Base-by-base conservation (phyloP, 2,888 invertebrate species). In the Ochropleura leucogaster region DNA sequence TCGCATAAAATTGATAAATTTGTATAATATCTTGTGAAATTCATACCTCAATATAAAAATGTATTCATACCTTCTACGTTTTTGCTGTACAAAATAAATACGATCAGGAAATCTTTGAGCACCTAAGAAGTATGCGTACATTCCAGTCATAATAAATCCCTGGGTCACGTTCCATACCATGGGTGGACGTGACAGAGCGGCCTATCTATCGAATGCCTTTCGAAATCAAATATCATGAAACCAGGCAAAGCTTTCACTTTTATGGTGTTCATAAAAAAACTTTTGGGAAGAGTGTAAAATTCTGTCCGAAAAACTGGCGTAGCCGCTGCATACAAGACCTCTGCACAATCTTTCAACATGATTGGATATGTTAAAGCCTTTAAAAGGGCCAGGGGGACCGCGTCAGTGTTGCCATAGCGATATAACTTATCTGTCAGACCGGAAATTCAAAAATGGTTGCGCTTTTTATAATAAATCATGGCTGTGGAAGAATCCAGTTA, bases 311-410 rank as follows among this genome's bases (percentile, higher is more conserved):
- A 66, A 79, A 77, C 78, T 70, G 40, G n/a, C 16, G 9, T 46
- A 18, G 42, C 62, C 49, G 20, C 14, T 72, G 65, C 64, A 51
- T 63, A 68, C 47, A 53, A n/a, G 57, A 75, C 77, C 79, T 79
- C 76, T 76, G 70, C 75, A 82, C 74, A 86, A 84, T 84, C 65
- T 86, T 84, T 80, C 72, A 72, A 74, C 79, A 69, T 84, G 74
- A 86, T 82, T 84, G 74, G 74, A 74, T 78, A 84, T 79, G 67
- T 79, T 80, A 70, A 77, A 69, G 16, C 46, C 55, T 40, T 62
- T 49, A 72, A 72, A 77, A 57, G 74, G 77, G 60, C 68, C 57
- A 60, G 67, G 57, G 75, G 46, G 20, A 72, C 71, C 68, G 30
- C 55, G 40, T 46, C 75, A 60, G 49, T 71, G 77, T 68, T 71